Percentiles rank a stretch among this genome's conserved stretches.
Conservation (phyloP, 2,797 vertebrate species). For the Pygocentrus nattereri region DNA sequence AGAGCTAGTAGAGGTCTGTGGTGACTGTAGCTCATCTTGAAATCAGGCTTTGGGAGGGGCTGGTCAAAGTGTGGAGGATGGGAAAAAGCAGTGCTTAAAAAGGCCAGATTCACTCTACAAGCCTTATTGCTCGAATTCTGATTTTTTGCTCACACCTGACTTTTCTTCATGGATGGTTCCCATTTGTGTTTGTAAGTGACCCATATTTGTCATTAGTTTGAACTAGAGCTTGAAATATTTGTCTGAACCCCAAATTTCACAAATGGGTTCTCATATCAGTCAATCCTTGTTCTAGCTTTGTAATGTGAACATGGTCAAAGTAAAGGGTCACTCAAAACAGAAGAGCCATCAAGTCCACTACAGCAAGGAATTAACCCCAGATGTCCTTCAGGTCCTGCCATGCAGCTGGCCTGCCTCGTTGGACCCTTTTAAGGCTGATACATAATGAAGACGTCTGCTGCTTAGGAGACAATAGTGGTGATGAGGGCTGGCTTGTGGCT, state of each 20-base stretch:
- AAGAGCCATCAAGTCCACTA: background rate
- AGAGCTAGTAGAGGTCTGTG: background rate
- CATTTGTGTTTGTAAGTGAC: no score
- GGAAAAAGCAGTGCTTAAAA: background rate
- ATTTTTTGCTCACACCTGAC: no score
- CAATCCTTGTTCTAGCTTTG: no score
- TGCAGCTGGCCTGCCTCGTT: slow-evolving; percentile 35
- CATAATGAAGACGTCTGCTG: slow-evolving; percentile 10
- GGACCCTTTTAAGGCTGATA: slow-evolving; percentile 25
- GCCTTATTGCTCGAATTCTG: no score
- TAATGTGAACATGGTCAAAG: background rate
- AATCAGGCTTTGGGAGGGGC: background rate
- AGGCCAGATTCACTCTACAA: background rate
- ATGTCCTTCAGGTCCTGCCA: background rate
- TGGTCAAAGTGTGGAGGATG: background rate
- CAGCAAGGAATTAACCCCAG: background rate
- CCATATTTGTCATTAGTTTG: no score
- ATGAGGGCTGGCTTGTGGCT: slow-evolving; percentile 43
- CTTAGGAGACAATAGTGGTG: slow-evolving; percentile 39
- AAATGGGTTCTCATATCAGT: no score
- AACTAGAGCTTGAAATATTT: no score
- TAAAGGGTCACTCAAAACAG: background rate
- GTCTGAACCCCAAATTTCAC: no score
- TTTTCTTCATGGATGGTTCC: no score
- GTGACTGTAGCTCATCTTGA: background rate